These are phyloP conservation scores for Serranochromis macrocephalus DNA, from an alignment of 2,113 vertebrate genomes.

Conservation along the genomic window DNA sequence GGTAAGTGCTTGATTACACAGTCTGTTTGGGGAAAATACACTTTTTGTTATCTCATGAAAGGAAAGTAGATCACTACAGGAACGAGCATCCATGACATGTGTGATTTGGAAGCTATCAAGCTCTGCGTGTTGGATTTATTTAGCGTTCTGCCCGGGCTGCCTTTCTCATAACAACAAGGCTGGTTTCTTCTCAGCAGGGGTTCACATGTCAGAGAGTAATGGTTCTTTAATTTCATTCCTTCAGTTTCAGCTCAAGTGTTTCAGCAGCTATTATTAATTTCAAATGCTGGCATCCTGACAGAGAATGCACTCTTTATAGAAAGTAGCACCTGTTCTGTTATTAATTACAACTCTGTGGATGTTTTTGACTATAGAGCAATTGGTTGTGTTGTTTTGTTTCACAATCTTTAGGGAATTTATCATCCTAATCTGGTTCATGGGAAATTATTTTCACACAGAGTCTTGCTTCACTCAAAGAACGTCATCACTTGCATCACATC, in stretches of 20 bases:
- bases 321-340: not conserved
- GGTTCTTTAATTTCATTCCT: slow-evolving; percentile 12
- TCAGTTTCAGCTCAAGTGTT: not conserved
- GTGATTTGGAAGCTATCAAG: not conserved
- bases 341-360: not conserved
- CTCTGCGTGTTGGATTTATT: not conserved
- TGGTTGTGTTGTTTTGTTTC: not conserved
- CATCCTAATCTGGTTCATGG: not conserved
- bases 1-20: not conserved
- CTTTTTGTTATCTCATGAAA: not conserved
- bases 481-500: not conserved
- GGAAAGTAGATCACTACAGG: not conserved
- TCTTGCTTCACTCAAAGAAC: not conserved
- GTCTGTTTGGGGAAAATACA: not conserved
- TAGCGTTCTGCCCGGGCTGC: not conserved
- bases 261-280: slow-evolving; percentile 17
- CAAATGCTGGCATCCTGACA: not conserved
- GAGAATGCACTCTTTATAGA: not conserved
- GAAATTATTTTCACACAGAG: not conserved
- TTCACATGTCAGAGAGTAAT: not conserved
- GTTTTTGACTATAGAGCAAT: not conserved
- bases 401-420: not conserved
- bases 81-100: not conserved
- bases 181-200: not conserved
- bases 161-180: not conserved